Evolutionary conservation across 2,888 invertebrate species (phyloP), one percentile per base, ranked within the genome.

Genomic region (Archips xylosteana): DNA sequence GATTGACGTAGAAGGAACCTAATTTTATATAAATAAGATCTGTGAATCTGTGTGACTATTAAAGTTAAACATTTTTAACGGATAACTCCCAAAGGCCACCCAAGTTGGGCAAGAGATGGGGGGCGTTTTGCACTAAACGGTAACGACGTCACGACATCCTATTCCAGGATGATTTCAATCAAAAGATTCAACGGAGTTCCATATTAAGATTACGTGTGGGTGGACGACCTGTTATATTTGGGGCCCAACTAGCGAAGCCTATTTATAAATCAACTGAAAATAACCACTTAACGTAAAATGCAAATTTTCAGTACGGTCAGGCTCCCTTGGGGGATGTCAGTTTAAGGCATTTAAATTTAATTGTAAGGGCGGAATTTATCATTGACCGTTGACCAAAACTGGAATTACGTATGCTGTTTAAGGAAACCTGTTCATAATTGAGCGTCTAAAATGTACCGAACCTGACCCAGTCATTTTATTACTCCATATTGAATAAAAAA

Each of bases 131-230:
- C 59, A 71, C 71, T 8, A 32, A 62, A 54, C 65, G 36, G 36
- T 65, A 65, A 36, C 49, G 51, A 65, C 70, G 71, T 59, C 59
- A 60, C 71, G 64, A 71, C 57, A 15, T 47, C 39, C 12, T 47
- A 32, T 49, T 51, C 64, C 12, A 54, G 47, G 42, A 47, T 34
- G 64, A 36, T 65, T 65, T 45, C 42, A 54, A 42, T 6, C 49
- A 36, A n/a, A 68, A 32, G 45, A 59, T 68, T 45, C 32, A 60
- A 65, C 36, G 65, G 15, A 36, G 36, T 32, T 15, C 51, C 51
- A 49, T 51, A 47, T 65, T 36, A 15, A 34, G 49, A 15, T 51
- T n/a, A 47, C 36, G n/a, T 36, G 65, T 65, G 15, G 64, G 36
- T n/a, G 34, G 49, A 51, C 49, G 51, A 36, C 15, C 51, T 34